Percentiles rank a stretch among this genome's conserved stretches.
Evolutionary conservation across 2,113 vertebrate genomes (phyloP).

Genomic region (Rallus limicola): DNA sequence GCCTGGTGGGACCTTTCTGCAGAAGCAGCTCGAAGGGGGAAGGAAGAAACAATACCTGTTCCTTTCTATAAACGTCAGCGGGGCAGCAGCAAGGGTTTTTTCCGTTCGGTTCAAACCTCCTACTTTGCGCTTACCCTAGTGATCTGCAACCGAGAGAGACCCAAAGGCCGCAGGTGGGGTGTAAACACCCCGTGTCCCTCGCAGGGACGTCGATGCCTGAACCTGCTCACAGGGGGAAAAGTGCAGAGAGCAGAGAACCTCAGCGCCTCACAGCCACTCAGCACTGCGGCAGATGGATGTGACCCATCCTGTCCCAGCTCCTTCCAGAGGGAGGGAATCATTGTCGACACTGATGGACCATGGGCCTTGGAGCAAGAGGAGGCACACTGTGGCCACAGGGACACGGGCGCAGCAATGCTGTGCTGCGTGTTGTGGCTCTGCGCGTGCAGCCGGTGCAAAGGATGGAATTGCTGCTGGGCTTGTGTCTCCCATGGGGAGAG

Average conservation of each 20-base stretch:
- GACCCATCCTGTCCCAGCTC: background rate
- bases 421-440: accelerated
- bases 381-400: accelerated
- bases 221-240: background rate
- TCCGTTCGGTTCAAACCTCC: background rate
- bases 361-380: background rate
- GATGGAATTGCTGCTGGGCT: background rate
- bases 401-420: background rate
- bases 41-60: conserved; percentile 20
- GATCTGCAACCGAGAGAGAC: background rate
- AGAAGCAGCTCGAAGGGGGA: conserved; percentile 2
- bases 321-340: accelerated
- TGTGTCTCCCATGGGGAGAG: background rate
- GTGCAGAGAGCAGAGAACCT: background rate
- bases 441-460: accelerated
- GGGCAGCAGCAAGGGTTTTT: background rate
- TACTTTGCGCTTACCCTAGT: accelerated
- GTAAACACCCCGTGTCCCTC: accelerated
- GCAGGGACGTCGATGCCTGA: background rate
- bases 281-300: background rate
- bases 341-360: accelerated
- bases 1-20: background rate
- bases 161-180: background rate
- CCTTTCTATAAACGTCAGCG: background rate
- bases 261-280: accelerated